Base-by-base conservation (phyloP, 1,140 invertebrate species). In the Bombus confusus region DNA sequence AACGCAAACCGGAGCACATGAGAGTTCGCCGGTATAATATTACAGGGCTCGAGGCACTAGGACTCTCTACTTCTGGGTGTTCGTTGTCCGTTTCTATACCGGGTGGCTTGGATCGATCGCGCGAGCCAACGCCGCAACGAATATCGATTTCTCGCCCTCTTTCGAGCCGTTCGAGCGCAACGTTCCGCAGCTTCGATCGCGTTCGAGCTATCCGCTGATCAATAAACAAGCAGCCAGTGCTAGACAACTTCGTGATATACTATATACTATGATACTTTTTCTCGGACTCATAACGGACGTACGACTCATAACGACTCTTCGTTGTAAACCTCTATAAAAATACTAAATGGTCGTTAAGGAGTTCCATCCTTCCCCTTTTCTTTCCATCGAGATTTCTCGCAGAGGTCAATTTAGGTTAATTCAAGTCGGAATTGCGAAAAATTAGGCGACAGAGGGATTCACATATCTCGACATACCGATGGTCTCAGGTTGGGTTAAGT, bases 11-110 rank as follows among this genome's bases (percentile, higher is more conserved):
- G 75, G 68, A 68, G 88, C 80, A 80, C 84, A 79, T 83, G 88
- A 80, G 80, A 88, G 90, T 83, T 84, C 87, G 90, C 72, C 88
- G 92, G 92, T 93, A 72, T 93, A 91, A 91, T 93, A 93, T 93
- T 93, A 92, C 92, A 92, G 91, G 88, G 87, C 90, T 93, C 84
- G 90, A 90, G 91, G 86, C 91, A 91, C 89, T 86, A 88, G 91
- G 88, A 91, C 89, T 90, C 74, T 76, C 89, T 90, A 87, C 90
- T 91, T 88, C 87, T 92, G 91, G 91, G 91, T 93, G 90, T 92
- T 86, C 91, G 88, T 91, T 91, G 87, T 86, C 80, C 83, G 86
- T 83, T 83, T 84, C 87, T 91, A 90, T 92, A 93, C 90, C 90
- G 91, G 92, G 91, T 93, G 92, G 89, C 81, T 77, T 68, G 39